A percentile compares a stretch with the other conserved stretches of the same genome.
phyloP scores from a whole-genome alignment of 2,888 invertebrate genomes.

The Pilophorus perplexus region DNA sequence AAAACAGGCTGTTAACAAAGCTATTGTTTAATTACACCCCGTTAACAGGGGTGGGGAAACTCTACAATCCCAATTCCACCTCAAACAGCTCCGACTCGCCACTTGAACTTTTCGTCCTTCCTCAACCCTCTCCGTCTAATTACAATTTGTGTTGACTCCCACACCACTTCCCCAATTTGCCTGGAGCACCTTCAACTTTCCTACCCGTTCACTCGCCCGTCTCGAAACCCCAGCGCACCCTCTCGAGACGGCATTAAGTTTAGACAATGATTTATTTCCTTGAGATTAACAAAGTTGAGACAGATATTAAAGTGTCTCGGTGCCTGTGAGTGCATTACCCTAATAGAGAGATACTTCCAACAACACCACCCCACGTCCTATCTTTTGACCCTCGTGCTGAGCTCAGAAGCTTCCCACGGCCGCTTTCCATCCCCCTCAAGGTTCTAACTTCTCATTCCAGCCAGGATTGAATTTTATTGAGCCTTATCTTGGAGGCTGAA shows the following conservation, averaged over 20 bases:
- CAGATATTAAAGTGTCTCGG: constrained; percentile 41
- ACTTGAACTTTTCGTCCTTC: not conserved
- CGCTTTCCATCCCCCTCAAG: not conserved
- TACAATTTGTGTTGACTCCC: constrained; percentile 42
- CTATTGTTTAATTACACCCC: constrained; percentile 32
- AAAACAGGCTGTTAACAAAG: no score
- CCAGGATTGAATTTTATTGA: not conserved
- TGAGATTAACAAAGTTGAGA: constrained; percentile 43
- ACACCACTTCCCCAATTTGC: constrained; percentile 38
- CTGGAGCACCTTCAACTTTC: constrained; percentile 32
- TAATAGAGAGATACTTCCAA: constrained; percentile 38
- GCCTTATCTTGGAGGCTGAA: no score
- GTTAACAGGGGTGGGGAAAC: constrained; percentile 4
- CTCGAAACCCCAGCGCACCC: constrained; percentile 5
- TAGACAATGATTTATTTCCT: constrained; percentile 44
- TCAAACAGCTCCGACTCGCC: not conserved
- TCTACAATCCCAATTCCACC: no score
- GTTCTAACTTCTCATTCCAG: not conserved
- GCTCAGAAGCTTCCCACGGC: not conserved
- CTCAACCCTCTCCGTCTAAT: constrained; percentile 29
- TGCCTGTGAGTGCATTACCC: constrained; percentile 36
- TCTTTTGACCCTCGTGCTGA: not conserved
- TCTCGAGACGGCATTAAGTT: constrained; percentile 35
- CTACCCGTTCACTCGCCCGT: not conserved
- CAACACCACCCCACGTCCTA: not conserved